Evolutionary conservation across 2,797 vertebrate species (phyloP).

Genomic region (Potorous gilbertii): DNA sequence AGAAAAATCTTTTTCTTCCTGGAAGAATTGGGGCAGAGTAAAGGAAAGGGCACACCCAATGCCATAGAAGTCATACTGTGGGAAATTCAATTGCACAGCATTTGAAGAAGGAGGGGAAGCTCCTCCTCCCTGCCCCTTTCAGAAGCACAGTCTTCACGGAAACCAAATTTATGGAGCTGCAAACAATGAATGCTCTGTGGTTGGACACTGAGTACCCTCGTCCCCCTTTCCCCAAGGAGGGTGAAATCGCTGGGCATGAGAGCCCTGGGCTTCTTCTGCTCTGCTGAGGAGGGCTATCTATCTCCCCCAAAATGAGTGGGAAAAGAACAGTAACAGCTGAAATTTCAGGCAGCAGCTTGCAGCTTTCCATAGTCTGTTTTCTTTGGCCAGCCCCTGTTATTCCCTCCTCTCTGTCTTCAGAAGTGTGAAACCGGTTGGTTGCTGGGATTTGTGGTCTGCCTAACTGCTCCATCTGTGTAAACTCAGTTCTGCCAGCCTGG

Average conservation of each 20-base stretch:
- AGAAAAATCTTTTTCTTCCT: slow-evolving; percentile 54
- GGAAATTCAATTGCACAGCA: slow-evolving; percentile 72
- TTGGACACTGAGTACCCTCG: slow-evolving; percentile 60
- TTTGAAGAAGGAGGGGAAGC: slow-evolving; percentile 45
- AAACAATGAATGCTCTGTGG: slow-evolving; percentile 78
- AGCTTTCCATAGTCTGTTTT: slow-evolving; percentile 87
- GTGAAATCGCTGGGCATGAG: slow-evolving; percentile 73
- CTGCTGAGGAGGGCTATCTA: slow-evolving; percentile 74
- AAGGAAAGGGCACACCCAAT: slow-evolving; percentile 41
- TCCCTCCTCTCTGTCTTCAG: slow-evolving; percentile 92
- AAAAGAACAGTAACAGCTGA: slow-evolving; percentile 81
- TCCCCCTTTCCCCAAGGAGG: slow-evolving; percentile 75
- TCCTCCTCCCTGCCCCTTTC: neutral
- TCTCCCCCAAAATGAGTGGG: slow-evolving; percentile 73
- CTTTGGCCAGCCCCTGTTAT: slow-evolving; percentile 84
- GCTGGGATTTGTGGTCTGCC: slow-evolving; percentile 98
- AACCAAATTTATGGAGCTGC: slow-evolving; percentile 72
- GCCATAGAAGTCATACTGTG: slow-evolving; percentile 64
- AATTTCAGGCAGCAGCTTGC: slow-evolving; percentile 83
- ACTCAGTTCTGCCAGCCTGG: slow-evolving; percentile 92
- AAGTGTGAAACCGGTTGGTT: slow-evolving; percentile 98
- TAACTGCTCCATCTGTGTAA: slow-evolving; percentile 99
- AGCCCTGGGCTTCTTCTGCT: slow-evolving; percentile 61
- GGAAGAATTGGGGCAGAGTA: slow-evolving; percentile 53
- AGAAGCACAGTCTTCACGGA: slow-evolving; percentile 57